These are phyloP conservation scores for Aphodius sticticus DNA, from an alignment of 2,888 invertebrate genomes.

Conservation along the genomic window DNA sequence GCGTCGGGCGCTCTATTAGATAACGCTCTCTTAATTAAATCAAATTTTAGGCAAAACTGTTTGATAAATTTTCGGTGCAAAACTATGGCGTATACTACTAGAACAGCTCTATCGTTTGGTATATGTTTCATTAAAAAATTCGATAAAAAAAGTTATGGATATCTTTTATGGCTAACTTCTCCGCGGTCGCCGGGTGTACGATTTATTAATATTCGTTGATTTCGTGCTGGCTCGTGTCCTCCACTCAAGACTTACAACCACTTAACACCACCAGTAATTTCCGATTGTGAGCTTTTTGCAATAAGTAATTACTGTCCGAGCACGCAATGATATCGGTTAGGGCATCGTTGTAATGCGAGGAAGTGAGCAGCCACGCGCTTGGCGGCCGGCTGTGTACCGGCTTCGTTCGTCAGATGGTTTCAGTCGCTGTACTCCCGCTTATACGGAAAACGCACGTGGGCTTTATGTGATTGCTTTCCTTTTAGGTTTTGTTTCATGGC, in stretches of 20 bases:
- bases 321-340: not conserved
- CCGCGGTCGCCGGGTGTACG: not conserved
- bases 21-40: too few relatives aligned
- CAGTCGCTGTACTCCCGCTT: not conserved
- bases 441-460: not conserved
- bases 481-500: too few relatives aligned
- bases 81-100: too few relatives aligned
- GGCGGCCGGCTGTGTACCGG: not conserved
- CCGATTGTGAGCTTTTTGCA: not conserved
- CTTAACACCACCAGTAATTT: not conserved
- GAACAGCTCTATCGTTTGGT: too few relatives aligned
- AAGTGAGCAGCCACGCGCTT: not conserved
- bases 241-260: not conserved
- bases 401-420: not conserved
- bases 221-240: not conserved
- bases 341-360: not conserved
- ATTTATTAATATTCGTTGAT: conserved; percentile 4
- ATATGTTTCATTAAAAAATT: too few relatives aligned
- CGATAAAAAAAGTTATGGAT: too few relatives aligned
- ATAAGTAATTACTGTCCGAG: not conserved
- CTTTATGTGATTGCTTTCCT: not conserved
- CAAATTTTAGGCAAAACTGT: too few relatives aligned
- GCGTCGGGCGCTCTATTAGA: too few relatives aligned
- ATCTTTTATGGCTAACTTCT: too few relatives aligned
- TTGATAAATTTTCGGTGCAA: too few relatives aligned